These are phyloP conservation scores for Pungitius pungitius DNA, from an alignment of 2,113 vertebrate species.

Conservation along the genomic window DNA sequence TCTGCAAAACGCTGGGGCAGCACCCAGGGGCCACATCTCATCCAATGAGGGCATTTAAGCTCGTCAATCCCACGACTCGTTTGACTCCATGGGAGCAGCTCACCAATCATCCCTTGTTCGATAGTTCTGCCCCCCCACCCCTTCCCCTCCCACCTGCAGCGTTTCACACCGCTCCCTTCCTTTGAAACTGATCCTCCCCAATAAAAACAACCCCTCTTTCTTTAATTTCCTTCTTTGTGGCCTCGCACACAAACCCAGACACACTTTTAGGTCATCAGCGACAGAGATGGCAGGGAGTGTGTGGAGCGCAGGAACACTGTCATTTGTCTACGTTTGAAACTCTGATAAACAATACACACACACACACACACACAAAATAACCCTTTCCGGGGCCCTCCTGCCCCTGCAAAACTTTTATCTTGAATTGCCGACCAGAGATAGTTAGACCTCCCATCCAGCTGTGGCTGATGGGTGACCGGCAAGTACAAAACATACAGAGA, in stretches of 20 bases:
- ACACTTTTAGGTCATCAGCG: slow-evolving; percentile 16
- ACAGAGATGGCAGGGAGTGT: slow-evolving; percentile 1
- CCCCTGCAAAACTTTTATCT: slow-evolving; percentile 16
- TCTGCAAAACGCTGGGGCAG: slow-evolving; percentile 56
- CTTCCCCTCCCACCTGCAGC: neutral
- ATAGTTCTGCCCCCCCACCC: neutral
- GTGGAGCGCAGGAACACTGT: slow-evolving; percentile 35
- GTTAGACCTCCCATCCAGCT: slow-evolving; percentile 20
- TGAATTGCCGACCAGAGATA: slow-evolving; percentile 7
- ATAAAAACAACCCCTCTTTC: slow-evolving; percentile 9
- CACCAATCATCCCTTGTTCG: neutral
- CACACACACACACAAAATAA: neutral
- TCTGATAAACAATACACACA: slow-evolving; percentile 7
- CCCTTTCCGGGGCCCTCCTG: no score
- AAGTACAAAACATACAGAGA: slow-evolving; percentile 12
- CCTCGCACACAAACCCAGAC: slow-evolving; percentile 7
- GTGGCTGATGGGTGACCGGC: slow-evolving; percentile 14
- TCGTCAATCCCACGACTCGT: slow-evolving; percentile 63
- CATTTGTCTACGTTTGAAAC: slow-evolving; percentile 38
- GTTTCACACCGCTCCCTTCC: neutral
- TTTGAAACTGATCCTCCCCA: slow-evolving; percentile 11
- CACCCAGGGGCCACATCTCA: slow-evolving; percentile 57
- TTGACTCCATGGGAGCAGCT: slow-evolving; percentile 46
- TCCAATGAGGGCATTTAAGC: slow-evolving; percentile 60
- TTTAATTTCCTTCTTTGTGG: neutral